Conservation (phyloP, 2,113 vertebrate genomes). For the Centropus unirufus region DNA sequence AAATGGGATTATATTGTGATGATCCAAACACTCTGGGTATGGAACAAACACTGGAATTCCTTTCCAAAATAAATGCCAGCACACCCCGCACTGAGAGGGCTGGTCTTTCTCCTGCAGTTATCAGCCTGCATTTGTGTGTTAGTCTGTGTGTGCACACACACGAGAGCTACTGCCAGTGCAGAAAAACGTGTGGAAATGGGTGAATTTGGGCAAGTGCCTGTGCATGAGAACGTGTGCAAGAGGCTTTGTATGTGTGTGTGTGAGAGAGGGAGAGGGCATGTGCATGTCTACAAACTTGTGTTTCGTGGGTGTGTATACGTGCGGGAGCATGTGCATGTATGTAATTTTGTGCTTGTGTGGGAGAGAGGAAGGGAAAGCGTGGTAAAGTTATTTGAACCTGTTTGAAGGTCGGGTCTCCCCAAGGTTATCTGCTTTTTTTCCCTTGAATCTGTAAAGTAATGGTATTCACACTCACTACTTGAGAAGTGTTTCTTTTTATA, state of each 20-base stretch:
- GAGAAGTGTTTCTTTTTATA: slow-evolving; percentile 88
- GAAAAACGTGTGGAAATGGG: background rate
- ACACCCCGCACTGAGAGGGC: background rate
- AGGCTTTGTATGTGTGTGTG: background rate
- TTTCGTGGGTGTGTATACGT: background rate
- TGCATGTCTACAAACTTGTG: background rate
- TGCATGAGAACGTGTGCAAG: background rate
- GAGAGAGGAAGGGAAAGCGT: slow-evolving; percentile 42
- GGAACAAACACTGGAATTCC: slow-evolving; percentile 5
- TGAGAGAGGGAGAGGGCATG: background rate
- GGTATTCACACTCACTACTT: slow-evolving; percentile 82
- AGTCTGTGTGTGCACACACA: background rate
- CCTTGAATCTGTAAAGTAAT: slow-evolving; percentile 83
- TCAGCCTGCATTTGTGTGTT: background rate
- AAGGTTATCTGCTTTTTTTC: slow-evolving; percentile 85
- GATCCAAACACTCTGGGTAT: background rate
- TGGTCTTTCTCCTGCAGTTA: background rate
- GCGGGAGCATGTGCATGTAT: slow-evolving; percentile 15
- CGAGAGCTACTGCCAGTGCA: background rate
- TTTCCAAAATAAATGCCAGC: slow-evolving; percentile 22
- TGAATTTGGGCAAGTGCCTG: background rate
- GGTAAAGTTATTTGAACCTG: slow-evolving; percentile 68
- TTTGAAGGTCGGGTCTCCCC: slow-evolving; percentile 76
- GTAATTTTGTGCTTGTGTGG: slow-evolving; percentile 41
- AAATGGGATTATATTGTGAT: background rate